phyloP scores from a whole-genome alignment of 2,113 vertebrate species.

The Melanerpes formicivorus region DNA sequence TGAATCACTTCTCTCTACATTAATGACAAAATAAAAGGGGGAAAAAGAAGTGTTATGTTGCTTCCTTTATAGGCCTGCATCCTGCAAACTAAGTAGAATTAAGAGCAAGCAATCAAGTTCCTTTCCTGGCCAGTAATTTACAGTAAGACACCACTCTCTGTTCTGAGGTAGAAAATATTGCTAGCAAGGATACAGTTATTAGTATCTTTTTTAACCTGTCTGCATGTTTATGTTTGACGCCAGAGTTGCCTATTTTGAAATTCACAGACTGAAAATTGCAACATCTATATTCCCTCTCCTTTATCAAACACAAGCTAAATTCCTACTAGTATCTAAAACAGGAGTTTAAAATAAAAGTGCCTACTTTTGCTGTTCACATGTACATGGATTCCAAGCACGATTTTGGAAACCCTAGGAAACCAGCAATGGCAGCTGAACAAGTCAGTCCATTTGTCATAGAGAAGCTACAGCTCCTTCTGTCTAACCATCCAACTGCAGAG shows the following conservation, averaged over 20 bases:
- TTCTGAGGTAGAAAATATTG: background rate
- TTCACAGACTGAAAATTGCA: background rate
- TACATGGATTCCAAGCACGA: background rate
- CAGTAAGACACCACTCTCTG: background rate
- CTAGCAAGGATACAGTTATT: background rate
- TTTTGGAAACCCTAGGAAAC: background rate
- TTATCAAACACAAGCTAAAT: background rate
- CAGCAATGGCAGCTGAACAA: background rate
- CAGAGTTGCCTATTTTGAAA: background rate
- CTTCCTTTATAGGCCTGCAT: background rate
- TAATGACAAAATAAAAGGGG: background rate
- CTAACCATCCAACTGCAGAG: background rate
- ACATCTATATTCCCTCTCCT: background rate
- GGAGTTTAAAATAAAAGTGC: background rate
- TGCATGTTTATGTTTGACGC: background rate
- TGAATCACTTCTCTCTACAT: background rate
- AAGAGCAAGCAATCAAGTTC: background rate
- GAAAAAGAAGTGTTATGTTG: accelerated
- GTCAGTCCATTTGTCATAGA: background rate
- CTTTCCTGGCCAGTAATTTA: background rate
- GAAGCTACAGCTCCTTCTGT: background rate
- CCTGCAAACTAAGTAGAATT: background rate
- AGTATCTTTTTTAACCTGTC: background rate
- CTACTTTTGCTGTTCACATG: background rate
- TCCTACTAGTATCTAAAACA: background rate